Percentiles rank a stretch among this genome's conserved stretches.
Conservation (phyloP, 2,797 vertebrate genomes). For the Oreortyx pictus region DNA sequence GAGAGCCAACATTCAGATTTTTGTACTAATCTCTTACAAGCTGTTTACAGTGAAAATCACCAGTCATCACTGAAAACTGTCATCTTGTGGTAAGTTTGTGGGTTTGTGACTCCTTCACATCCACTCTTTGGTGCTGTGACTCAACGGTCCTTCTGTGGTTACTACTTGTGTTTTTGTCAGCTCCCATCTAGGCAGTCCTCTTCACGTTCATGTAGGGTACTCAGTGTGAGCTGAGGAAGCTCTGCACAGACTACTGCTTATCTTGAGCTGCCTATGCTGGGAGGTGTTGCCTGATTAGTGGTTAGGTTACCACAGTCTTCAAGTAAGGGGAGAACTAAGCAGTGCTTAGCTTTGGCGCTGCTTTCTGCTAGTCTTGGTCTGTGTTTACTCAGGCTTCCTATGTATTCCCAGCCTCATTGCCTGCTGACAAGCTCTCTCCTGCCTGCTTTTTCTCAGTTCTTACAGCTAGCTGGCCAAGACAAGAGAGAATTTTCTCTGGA, state of each 20-base stretch:
- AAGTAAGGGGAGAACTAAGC: not conserved
- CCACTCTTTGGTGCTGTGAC: constrained; percentile 35
- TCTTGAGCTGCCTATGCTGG: not conserved
- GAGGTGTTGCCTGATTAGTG: not conserved
- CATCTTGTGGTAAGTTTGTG: not conserved
- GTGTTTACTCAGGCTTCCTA: not conserved
- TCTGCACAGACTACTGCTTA: not conserved
- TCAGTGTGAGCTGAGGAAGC: not conserved
- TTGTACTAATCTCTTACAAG: not conserved
- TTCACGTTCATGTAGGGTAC: not conserved
- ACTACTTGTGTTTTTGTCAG: not conserved
- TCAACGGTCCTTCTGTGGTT: not conserved
- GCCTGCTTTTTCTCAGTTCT: not conserved
- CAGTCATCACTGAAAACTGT: not conserved
- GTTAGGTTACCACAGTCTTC: not conserved
- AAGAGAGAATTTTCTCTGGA: not conserved
- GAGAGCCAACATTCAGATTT: not conserved
- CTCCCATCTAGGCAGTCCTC: not conserved
- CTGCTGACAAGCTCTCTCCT: not conserved
- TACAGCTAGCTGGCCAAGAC: not conserved
- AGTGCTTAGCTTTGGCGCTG: not conserved
- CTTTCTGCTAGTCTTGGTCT: not conserved
- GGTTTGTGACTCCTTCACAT: not conserved
- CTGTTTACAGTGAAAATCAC: not conserved
- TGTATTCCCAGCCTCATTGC: not conserved